Evolutionary conservation across 2,113 vertebrate genomes (phyloP), one percentile per base, ranked within the genome.

Genomic region (Madoqua kirkii): DNA sequence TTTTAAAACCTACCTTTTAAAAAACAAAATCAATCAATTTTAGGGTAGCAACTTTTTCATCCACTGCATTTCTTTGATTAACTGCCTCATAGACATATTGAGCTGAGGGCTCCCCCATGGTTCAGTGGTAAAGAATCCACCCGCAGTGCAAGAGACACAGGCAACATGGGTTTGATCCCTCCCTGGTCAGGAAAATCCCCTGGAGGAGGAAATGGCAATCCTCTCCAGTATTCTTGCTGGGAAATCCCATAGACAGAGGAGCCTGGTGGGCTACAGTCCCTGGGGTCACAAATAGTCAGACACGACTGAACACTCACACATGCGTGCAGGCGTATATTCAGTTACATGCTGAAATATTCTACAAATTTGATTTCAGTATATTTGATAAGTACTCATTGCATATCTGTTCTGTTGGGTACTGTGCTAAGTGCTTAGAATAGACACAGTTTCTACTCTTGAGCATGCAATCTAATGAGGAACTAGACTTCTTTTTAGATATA

Each of bases 1-100:
- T 94, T 93, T 94, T 50, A 88, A 94, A 88, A 87, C 31, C 87
- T 87, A 67, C 43, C 54, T 94, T 94, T 76, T 52, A 45, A 83
- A 83, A 76, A 91, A 14, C 36, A 93, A 82, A 91, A 87, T 29
- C 60, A 15, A 15, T 92, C 59, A 45, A 94, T 96, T 50, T 96
- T 95, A 78, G 64, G 12, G 3, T 92, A 64, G 33, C 31, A 79
- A 43, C 17, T 59, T 71, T 78, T 91, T 94, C 96, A 83, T 76
- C 33, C 25, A 29, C 19, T 78, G 76, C 55, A 43, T 93, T 87
- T 25, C 16, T 96, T 96, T 15, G 48, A 81, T 87, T 79, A 74
- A 31, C 17, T 19, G 62, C 33, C 31, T 50, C 87, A 54, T 40
- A 81, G 64, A 67, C 87, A 71, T 71, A 43, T 43, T 74, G 36